Evolutionary conservation across 2,888 invertebrate genomes (phyloP).

Genomic region (Thumatha senex): DNA sequence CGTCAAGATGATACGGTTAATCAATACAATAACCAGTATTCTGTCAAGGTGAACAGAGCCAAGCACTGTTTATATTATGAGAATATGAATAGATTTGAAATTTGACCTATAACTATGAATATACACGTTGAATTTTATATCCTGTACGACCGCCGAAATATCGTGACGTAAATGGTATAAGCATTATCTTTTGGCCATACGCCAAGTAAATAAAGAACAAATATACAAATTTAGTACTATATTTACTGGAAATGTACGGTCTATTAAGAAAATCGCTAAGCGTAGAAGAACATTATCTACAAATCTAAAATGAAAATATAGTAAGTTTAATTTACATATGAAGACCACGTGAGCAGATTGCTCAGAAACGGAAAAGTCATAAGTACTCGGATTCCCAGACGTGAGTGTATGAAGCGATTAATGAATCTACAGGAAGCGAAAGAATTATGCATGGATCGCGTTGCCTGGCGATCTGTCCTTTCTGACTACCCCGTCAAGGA

Average conservation of each 20-base stretch:
- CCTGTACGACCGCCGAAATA: background rate
- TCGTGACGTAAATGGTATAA: slow-evolving; percentile 4
- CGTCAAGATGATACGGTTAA: background rate
- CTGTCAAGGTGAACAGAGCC: background rate
- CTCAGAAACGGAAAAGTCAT: too few species aligned
- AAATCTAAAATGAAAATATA: too few species aligned
- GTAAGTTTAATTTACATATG: too few species aligned
- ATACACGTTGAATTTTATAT: background rate
- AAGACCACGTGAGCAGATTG: too few species aligned
- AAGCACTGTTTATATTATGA: background rate
- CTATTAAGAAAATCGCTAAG: too few species aligned
- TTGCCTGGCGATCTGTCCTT: too few species aligned
- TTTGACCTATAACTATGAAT: background rate
- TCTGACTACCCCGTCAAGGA: too few species aligned
- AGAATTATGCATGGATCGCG: too few species aligned
- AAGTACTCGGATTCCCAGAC: too few species aligned
- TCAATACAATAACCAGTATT: background rate
- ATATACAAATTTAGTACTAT: background rate
- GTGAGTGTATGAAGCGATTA: too few species aligned
- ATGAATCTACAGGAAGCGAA: too few species aligned
- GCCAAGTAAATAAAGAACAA: background rate
- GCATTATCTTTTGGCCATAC: background rate
- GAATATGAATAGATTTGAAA: background rate
- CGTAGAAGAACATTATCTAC: too few species aligned
- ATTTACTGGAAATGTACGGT: background rate